Percentiles rank a stretch among this genome's conserved stretches.
These are phyloP conservation scores for Carettochelys insculpta DNA, from an alignment of 2,113 vertebrate genomes.

Conservation along the genomic window DNA sequence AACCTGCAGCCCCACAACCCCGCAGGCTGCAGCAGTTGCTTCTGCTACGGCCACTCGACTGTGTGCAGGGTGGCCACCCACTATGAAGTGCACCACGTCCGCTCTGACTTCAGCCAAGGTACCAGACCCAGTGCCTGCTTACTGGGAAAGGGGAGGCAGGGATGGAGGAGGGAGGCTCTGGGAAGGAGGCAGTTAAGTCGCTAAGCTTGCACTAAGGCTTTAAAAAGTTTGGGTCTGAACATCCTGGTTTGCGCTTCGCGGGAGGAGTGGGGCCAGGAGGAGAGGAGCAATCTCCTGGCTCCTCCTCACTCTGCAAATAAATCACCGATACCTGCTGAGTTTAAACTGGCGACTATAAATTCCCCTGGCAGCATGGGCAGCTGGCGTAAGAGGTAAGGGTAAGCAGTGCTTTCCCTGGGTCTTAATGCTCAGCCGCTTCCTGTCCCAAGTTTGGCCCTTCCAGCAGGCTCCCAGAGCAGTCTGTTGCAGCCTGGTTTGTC, in stretches of 20 bases:
- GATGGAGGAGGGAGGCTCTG: neutral
- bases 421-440: too few species aligned
- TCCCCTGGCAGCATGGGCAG: neutral
- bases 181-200: neutral
- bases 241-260: neutral
- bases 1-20: slow-evolving; percentile 83
- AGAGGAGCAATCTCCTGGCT: neutral
- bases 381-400: too few species aligned
- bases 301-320: neutral
- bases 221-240: neutral
- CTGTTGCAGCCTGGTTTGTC: too few species aligned
- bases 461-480: too few species aligned
- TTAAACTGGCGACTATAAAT: neutral
- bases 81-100: slow-evolving; percentile 74
- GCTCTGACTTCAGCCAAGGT: slow-evolving; percentile 86
- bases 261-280: neutral
- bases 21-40: slow-evolving; percentile 86
- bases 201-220: neutral
- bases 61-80: slow-evolving; percentile 77
- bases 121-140: accelerated
- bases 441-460: too few species aligned
- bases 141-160: neutral
- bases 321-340: neutral
- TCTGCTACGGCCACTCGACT: slow-evolving; percentile 91
- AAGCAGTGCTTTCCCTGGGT: too few species aligned